A percentile compares a stretch with the other conserved stretches of the same genome.
Conservation (phyloP, 2,797 vertebrate genomes). For the Psittacula echo region DNA sequence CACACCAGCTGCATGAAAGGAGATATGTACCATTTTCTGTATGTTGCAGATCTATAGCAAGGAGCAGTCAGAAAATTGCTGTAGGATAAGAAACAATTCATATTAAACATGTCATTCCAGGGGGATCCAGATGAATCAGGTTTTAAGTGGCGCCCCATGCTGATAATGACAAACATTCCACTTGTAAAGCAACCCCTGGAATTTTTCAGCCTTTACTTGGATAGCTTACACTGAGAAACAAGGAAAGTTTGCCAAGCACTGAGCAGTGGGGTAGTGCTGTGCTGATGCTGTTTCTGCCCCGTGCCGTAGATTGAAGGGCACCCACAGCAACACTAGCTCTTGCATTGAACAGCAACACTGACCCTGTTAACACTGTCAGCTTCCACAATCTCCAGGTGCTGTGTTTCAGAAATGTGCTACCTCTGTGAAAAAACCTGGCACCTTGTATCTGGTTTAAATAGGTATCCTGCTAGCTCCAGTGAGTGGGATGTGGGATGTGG, state of each 20-base stretch:
- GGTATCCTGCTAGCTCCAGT: background rate
- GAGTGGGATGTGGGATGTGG: background rate
- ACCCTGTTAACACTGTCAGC: background rate
- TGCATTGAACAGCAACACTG: background rate
- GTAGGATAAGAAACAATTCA: conserved; percentile 41
- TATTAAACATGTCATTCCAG: conserved; percentile 44
- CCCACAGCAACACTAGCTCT: background rate
- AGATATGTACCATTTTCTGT: conserved; percentile 45
- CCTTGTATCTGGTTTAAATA: background rate
- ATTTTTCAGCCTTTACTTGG: background rate
- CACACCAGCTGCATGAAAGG: background rate
- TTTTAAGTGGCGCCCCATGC: conserved; percentile 49
- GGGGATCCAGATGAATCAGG: conserved; percentile 41
- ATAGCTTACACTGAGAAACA: background rate
- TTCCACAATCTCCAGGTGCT: background rate
- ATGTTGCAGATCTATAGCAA: conserved; percentile 29
- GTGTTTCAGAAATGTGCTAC: background rate
- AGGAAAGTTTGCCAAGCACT: background rate
- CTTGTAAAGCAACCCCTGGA: conserved; percentile 36
- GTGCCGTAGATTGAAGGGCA: background rate
- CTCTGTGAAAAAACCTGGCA: background rate
- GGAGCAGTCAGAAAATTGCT: conserved; percentile 47
- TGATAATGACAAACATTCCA: conserved; percentile 18
- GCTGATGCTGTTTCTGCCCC: background rate
- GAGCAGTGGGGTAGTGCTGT: background rate